Conservation (phyloP, 2,113 vertebrate genomes). For the Tachuris rubrigastra region DNA sequence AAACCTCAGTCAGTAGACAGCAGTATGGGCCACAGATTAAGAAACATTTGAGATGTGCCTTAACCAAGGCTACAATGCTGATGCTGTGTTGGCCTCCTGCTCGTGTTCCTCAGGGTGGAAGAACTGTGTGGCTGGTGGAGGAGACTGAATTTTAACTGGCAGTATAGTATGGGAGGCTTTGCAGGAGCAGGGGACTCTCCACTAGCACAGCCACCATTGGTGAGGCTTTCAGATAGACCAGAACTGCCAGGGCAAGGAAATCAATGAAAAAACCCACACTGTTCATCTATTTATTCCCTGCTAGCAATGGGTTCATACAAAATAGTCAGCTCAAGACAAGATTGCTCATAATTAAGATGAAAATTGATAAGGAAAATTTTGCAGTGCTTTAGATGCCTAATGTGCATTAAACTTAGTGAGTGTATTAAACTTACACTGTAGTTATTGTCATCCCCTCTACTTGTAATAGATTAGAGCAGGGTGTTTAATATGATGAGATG, state of each 20-base stretch:
- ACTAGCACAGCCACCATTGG: background rate
- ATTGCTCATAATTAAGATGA: background rate
- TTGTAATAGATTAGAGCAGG: background rate
- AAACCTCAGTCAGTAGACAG: background rate
- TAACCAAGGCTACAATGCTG: background rate
- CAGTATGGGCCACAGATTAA: background rate
- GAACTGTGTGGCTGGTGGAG: background rate
- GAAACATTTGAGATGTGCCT: background rate
- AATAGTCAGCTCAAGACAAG: background rate
- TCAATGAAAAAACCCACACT: background rate
- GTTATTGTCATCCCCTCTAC: constrained; percentile 1
- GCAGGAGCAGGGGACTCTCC: background rate
- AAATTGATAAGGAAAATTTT: background rate
- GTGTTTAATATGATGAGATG: constrained; percentile 19
- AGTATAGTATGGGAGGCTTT: background rate
- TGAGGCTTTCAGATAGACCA: background rate
- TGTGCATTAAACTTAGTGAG: too few species aligned
- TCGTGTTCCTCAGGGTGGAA: background rate
- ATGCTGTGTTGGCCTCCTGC: rapidly evolving
- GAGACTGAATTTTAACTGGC: background rate
- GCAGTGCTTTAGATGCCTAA: background rate
- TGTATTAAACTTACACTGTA: background rate
- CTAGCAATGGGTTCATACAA: rapidly evolving
- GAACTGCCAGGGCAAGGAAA: background rate
- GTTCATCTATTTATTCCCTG: background rate